Evolutionary conservation across 2,888 invertebrate genomes (phyloP), one percentile per base, ranked within the genome.

Genomic region (Parnassius glacialis): DNA sequence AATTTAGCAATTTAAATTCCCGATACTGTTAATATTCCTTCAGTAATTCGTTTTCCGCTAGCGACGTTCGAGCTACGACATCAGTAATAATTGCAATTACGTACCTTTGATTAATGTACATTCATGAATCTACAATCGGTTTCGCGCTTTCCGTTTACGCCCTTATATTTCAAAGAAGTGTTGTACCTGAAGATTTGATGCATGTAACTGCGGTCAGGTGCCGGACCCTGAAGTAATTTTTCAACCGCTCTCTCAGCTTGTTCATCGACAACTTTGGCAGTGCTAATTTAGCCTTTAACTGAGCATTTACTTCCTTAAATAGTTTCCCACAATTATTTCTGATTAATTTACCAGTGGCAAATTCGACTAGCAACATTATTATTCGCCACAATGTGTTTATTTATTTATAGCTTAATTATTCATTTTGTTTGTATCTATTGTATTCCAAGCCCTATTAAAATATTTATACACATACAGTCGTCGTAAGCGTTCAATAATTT

Each of bases 101-200:
- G 67, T 72, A 70, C 70, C 68, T 65, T 73, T 83, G 82, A 83
- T 83, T 81, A 82, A 83, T 83, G 82, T 71, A 69, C 74, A 69
- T 74, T 75, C 74, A 75, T 81, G 81, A 78, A 77, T 78, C 71
- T 68, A 67, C 65, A 69, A 66, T 67, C 64, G 64, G 65, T 65
- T 66, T 60, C 60, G 65, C 67, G 66, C 68, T 66, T 68, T 66
- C 65, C 61, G 50, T 58, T 56, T 68, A 67, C 64, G 53, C 55
- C 58, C 50, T 45, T 60, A 57, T 64, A 64, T 64, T 50, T 62
- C 63, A 60, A 62, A 61, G 63, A 61, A 61, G 58, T 43, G 54
- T 53, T 54, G 56, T 57, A 52, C 58, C 65, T 64, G 43, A 54
- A 41, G 70, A 69, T 64, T 52, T 67, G 70, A 69, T 66, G 62